A percentile compares a stretch with the other conserved stretches of the same genome.
These are phyloP conservation scores for Hoplodrina ambigua DNA, from an alignment of 2,888 invertebrate genomes.

Conservation along the genomic window DNA sequence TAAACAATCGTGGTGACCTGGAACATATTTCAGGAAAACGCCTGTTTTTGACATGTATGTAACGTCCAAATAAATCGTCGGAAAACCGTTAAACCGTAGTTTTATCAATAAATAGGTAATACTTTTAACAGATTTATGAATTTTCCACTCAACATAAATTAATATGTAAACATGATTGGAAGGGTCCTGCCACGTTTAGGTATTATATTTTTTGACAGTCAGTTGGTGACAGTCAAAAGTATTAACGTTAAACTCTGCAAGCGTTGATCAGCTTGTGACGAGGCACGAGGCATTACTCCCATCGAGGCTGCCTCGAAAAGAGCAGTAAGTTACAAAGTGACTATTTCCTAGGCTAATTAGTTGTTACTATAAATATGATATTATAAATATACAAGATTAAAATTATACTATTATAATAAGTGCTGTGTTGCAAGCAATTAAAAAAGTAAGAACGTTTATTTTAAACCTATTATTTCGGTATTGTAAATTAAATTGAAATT, in stretches of 20 bases:
- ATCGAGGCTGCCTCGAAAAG: conserved; percentile 30
- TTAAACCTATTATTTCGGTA: conserved; percentile 25
- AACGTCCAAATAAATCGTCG: not conserved
- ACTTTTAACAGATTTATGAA: not conserved
- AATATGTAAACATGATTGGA: not conserved
- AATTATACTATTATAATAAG: conserved; percentile 47
- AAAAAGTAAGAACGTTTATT: conserved; percentile 46
- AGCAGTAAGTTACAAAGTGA: conserved; percentile 62
- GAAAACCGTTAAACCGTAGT: not conserved
- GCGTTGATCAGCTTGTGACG: conserved; percentile 23
- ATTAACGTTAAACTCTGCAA: conserved; percentile 31
- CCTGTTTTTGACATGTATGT: not conserved
- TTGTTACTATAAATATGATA: conserved; percentile 58
- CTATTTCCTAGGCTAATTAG: conserved; percentile 48
- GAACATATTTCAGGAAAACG: not conserved
- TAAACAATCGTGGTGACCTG: not conserved
- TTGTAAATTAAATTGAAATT: conserved; percentile 31
- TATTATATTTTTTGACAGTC: conserved; percentile 28
- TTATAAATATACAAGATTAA: conserved; percentile 58
- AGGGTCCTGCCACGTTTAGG: conserved; percentile 1
- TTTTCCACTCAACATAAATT: not conserved
- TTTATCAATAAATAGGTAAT: no score
- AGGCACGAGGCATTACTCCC: conserved; percentile 22
- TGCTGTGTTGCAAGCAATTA: conserved; percentile 64
- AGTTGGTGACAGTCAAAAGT: conserved; percentile 43